These are phyloP conservation scores for Limnephilus auricula DNA, from an alignment of 2,888 invertebrate genomes.

Conservation along the genomic window DNA sequence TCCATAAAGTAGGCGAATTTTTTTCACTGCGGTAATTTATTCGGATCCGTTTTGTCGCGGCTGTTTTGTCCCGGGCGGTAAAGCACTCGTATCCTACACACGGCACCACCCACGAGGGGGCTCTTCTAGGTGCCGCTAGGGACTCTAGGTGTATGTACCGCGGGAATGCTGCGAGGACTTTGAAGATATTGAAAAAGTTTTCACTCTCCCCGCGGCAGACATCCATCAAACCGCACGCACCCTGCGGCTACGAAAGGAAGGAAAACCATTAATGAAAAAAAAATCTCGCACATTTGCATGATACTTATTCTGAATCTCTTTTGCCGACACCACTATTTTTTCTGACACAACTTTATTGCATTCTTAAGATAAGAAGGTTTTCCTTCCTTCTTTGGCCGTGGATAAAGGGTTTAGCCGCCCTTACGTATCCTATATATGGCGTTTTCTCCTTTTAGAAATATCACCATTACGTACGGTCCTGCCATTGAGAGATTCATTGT, in stretches of 20 bases:
- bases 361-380: background rate
- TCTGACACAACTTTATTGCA: background rate
- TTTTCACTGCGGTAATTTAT: background rate
- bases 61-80: background rate
- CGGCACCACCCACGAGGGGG: background rate
- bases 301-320: background rate
- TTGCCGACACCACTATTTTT: background rate
- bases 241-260: background rate
- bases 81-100: background rate
- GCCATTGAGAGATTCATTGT: background rate
- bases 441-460: conserved; percentile 51
- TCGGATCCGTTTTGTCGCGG: background rate
- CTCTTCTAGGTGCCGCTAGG: conserved; percentile 15
- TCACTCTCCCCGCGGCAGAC: conserved; percentile 46
- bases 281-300: background rate
- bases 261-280: background rate
- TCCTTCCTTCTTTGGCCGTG: background rate
- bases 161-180: conserved; percentile 64
- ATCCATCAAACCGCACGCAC: background rate
- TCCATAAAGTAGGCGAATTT: background rate
- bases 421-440: conserved; percentile 38
- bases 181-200: conserved; percentile 65
- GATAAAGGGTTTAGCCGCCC: conserved; percentile 53
- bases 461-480: background rate
- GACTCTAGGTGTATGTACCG: conserved; percentile 57